phyloP scores from a whole-genome alignment of 2,797 vertebrate genomes.

The Mormyrops attenuatus region DNA sequence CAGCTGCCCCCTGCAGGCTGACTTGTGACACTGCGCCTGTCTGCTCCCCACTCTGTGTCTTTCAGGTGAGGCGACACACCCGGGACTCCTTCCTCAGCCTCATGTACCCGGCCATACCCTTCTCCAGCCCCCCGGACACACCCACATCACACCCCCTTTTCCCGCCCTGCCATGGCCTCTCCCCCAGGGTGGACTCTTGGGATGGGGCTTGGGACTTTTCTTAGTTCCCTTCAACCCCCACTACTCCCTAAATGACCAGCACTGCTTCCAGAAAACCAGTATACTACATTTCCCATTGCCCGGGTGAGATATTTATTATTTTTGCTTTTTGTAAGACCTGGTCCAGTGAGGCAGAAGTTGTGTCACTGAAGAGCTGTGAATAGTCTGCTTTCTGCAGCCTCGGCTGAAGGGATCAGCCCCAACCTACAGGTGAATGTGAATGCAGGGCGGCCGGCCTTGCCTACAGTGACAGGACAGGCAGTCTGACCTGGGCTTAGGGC shows the following conservation, averaged over 20 bases:
- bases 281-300: conserved; percentile 40
- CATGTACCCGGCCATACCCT: conserved; percentile 76
- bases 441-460: background rate
- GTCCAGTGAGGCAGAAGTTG: background rate
- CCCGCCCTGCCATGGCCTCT: conserved; percentile 43
- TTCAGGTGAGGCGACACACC: conserved; percentile 79
- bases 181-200: conserved; percentile 29
- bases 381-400: background rate
- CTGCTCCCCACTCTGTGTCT: background rate
- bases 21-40: background rate
- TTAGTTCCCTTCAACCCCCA: conserved; percentile 32
- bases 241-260: conserved; percentile 17
- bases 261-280: conserved; percentile 53
- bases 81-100: conserved; percentile 78
- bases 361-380: background rate
- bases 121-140: conserved; percentile 57
- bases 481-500: background rate
- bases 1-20: background rate
- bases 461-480: background rate
- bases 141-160: conserved; percentile 50
- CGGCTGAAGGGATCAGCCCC: background rate
- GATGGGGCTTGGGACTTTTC: conserved; percentile 67
- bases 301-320: conserved; percentile 29
- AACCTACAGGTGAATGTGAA: background rate
- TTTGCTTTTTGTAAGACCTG: conserved; percentile 30